Evolutionary conservation across 2,888 invertebrate genomes (phyloP).

Genomic region (Agrochola lota): DNA sequence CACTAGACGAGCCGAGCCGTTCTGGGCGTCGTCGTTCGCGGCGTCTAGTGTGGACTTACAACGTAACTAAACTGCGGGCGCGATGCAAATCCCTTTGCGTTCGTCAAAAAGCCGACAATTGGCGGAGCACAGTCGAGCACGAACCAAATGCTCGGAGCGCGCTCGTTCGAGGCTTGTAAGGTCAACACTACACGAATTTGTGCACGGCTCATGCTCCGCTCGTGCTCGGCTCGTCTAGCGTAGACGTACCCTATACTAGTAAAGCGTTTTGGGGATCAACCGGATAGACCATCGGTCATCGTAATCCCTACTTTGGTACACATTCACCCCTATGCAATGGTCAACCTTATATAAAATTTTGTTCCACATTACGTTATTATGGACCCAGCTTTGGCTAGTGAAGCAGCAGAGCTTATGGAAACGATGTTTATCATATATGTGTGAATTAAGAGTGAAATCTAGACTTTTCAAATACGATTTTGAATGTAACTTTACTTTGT

Average conservation of each 20-base stretch:
- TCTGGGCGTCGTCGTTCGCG: too few species aligned
- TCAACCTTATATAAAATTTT: conserved; percentile 54
- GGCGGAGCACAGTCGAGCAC: too few species aligned
- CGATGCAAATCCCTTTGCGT: too few species aligned
- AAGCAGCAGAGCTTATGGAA: conserved; percentile 14
- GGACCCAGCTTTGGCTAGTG: conserved; percentile 30
- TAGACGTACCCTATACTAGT: conserved; percentile 2
- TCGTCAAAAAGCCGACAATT: too few species aligned
- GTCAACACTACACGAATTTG: too few species aligned
- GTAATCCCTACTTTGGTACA: conserved; percentile 44
- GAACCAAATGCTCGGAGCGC: too few species aligned
- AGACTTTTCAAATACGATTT: neutral
- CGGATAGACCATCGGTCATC: conserved; percentile 49
- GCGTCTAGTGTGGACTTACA: too few species aligned
- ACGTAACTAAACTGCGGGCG: too few species aligned
- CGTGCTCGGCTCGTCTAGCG: neutral
- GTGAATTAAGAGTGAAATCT: neutral
- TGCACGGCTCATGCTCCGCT: too few species aligned
- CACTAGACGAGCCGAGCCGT: neutral
- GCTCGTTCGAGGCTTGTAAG: too few species aligned
- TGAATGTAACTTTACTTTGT: neutral
- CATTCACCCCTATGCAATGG: conserved; percentile 39
- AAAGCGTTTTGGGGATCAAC: conserved; percentile 48
- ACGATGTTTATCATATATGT: conserved; percentile 19
- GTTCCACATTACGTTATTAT: conserved; percentile 40